Conservation (phyloP, 1,140 invertebrate species). For the Ceratina australensis region DNA sequence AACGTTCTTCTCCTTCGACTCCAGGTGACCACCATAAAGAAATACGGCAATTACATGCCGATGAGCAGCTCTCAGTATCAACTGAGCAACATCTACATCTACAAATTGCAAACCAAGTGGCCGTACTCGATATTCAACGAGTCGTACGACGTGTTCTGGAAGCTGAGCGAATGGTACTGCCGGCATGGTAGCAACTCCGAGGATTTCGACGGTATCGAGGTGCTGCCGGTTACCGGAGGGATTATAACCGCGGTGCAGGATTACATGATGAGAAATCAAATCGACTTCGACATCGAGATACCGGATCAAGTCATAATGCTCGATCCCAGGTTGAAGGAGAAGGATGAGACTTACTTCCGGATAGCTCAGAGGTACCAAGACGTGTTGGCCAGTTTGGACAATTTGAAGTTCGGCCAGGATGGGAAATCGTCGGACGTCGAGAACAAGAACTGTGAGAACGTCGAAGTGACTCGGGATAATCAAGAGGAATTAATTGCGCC, state of each 20-base stretch:
- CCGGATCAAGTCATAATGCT: conserved; percentile 83
- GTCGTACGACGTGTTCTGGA: conserved; percentile 67
- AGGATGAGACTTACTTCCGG: conserved; percentile 79
- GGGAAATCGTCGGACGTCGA: background rate
- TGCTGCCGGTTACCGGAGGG: conserved; percentile 67
- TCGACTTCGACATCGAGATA: conserved; percentile 80
- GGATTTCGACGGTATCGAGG: conserved; percentile 61
- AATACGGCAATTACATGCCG: conserved; percentile 77
- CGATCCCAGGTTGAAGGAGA: conserved; percentile 80
- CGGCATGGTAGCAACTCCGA: background rate
- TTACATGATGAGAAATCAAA: conserved; percentile 60
- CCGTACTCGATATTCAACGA: conserved; percentile 78
- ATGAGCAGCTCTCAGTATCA: conserved; percentile 81
- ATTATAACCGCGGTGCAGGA: conserved; percentile 71
- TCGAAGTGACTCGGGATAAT: too few relatives aligned
- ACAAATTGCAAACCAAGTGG: conserved; percentile 80
- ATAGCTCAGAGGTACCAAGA: conserved; percentile 79
- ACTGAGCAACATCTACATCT: conserved; percentile 77
- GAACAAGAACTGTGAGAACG: too few relatives aligned
- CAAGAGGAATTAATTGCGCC: too few relatives aligned
- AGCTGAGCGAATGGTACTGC: conserved; percentile 65
- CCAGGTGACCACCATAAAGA: conserved; percentile 68
- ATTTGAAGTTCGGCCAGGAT: conserved; percentile 46
- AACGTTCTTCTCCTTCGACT: too few relatives aligned
- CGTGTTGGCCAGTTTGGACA: conserved; percentile 65